Evolutionary conservation across 2,113 vertebrate species (phyloP).

Genomic region (Barbus barbus): DNA sequence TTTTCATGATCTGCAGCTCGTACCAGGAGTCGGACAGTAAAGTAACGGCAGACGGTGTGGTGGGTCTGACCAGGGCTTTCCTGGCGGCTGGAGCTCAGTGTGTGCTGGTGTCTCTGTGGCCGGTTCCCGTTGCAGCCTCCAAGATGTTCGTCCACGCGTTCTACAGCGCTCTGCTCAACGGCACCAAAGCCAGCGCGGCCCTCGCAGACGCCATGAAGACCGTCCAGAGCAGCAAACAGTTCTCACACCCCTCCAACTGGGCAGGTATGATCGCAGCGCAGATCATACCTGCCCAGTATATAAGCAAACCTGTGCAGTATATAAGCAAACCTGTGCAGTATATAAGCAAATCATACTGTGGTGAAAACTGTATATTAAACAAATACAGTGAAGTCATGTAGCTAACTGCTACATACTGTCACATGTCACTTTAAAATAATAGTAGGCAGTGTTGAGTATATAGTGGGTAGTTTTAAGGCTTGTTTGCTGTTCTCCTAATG

Average conservation of each 20-base stretch:
- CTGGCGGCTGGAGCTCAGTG: conserved; percentile 90
- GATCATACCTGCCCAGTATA: no score
- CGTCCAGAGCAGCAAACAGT: conserved; percentile 89
- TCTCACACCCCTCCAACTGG: conserved; percentile 94
- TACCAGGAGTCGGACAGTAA: conserved; percentile 87
- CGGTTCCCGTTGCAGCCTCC: conserved; percentile 85
- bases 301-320: no score
- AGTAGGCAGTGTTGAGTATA: neutral
- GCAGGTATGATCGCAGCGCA: conserved; percentile 76
- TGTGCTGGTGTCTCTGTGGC: conserved; percentile 91
- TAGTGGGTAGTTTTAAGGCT: neutral
- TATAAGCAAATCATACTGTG: no score
- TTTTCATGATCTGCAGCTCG: conserved; percentile 63
- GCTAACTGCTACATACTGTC: neutral
- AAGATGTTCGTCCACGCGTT: conserved; percentile 90
- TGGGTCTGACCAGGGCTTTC: conserved; percentile 90
- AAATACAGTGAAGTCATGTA: neutral
- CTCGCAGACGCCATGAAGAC: conserved; percentile 91
- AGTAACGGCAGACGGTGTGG: conserved; percentile 86
- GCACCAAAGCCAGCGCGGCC: conserved; percentile 87
- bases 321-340: no score
- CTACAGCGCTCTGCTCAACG: conserved; percentile 86
- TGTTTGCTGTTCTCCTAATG: neutral
- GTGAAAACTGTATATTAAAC: no score
- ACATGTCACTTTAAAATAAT: neutral